Evolutionary conservation across 1,140 invertebrate species (phyloP).

Genomic region (Hyles vespertilio): DNA sequence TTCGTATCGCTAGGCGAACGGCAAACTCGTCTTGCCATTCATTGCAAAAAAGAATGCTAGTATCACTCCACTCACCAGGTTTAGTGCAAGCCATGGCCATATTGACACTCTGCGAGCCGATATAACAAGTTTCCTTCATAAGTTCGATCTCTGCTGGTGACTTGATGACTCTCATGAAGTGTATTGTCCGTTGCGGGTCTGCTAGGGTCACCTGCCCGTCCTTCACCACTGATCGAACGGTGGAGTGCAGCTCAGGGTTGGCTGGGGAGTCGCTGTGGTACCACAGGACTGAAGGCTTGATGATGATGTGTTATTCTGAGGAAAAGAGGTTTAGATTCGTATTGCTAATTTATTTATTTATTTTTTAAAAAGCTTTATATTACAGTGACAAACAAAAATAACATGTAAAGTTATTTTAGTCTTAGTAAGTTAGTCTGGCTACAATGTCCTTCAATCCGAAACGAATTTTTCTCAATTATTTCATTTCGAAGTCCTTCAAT

Average conservation of each 20-base stretch:
- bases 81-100: slow-evolving; percentile 85
- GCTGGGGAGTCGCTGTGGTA: slow-evolving; percentile 78
- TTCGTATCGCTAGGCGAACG: no score
- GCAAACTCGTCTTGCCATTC: no score
- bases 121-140: slow-evolving; percentile 89
- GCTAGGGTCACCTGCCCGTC: slow-evolving; percentile 27
- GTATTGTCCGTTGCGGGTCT: slow-evolving; percentile 75
- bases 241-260: slow-evolving; percentile 75
- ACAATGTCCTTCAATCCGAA: no score
- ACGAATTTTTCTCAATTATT: no score
- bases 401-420: no score
- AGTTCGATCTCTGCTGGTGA: slow-evolving; percentile 89
- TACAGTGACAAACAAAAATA: no score
- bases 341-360: no score
- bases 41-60: no score
- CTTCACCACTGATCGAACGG: slow-evolving; percentile 31
- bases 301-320: slow-evolving; percentile 29
- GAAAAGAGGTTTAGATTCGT: no score
- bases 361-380: no score
- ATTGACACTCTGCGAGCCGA: slow-evolving; percentile 87
- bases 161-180: slow-evolving; percentile 90
- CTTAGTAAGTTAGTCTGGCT: no score
- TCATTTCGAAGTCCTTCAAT: no score
- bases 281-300: slow-evolving; percentile 72
- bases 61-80: slow-evolving; percentile 65